Evolutionary conservation across 1,140 invertebrate genomes (phyloP), one percentile per base, ranked within the genome.

Genomic region (Ditylenchus dipsaci): DNA sequence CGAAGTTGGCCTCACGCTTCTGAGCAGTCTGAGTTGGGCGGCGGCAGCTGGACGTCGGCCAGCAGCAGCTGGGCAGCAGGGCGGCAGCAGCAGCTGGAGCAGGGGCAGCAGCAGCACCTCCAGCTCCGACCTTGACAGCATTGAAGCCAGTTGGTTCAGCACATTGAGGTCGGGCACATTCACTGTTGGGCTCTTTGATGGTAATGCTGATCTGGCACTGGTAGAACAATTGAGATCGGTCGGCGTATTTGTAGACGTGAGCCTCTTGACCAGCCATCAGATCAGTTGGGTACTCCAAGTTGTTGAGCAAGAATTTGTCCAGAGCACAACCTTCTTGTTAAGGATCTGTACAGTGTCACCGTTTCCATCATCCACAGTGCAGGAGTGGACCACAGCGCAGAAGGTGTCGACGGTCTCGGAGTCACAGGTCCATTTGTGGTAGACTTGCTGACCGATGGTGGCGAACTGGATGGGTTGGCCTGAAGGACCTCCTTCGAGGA

Each of bases 351-450:
- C 76, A 29, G 67, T 82, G 61, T 81, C 81, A 47, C 82, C 82
- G 62, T 81, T 79, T 30, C 80, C 80, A 69, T 82, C 81, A 71
- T 82, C 80, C 42, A 82, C 80, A 63, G 75, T 76, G 63, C 79
- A 79, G 19, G 78, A 76, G 72, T 83, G 81, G 38, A 82, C 80
- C 33, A 83, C 76, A 38, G 76, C 74, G 66, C 80, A 82, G 80
- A 83, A 82, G 26, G 81, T 82, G 68, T 82, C 79, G 30, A 71
- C 67, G 43, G 80, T 82, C 69, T 82, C 80, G 26, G 80, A 80
- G 71, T 83, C 82, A 60, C 80, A 82, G 23, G 81, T 83, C 81
- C 81, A 82, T 68, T 83, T 82, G 72, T 82, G 80, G 63, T 82
- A 82, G 59, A 82, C 80, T 68, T 82, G 79, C 68, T 83, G 82